Base-by-base conservation (phyloP, 2,888 invertebrate species). In the Platycnemis pennipes region DNA sequence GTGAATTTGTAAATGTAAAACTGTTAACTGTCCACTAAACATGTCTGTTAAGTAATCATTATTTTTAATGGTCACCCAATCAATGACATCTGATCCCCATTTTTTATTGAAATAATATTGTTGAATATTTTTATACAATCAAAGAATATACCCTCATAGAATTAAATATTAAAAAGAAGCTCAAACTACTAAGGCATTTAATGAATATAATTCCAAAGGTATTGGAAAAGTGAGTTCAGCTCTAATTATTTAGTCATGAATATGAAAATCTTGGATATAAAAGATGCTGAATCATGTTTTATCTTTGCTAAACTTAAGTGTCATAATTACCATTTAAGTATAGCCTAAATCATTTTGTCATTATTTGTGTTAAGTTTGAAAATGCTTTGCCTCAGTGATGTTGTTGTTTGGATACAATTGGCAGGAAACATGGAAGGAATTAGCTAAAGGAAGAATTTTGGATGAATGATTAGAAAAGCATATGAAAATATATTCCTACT, bases 81-180 rank as follows among this genome's bases (percentile, higher is more conserved):
- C 77, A 37, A 11, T 37, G 77, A 37, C 16, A 77, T 77, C 37
- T 77, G 37, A 8, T 77, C 77, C 2, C 8, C 8, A 77, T 37
- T 37, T 77, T 0, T 77, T 37, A 63, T 63, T 26, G 13, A 77
- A 37, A 16, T 37, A 63, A 44, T 91, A 26, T 69, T 91, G 91
- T 91, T 63, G n/a, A 63, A 56, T 91, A 91, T 91, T 91, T 91
- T 91, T 91, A 44, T 91, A 91, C 16, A 13, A 11, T 77, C 3
- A 37, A 77, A 37, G 2, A 3, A 77, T 37, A 31, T 37, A 77
- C 37, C 37, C 1, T 1, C 37, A 77, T 77, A 16, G 31, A 22
- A 37, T 77, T 63, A n/a, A 77, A 37, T 13, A 77, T 77, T 16
- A 77, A 37, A 0, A 77, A 63, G 26, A 63, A 31, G 77, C 77